Conservation (phyloP, 2,888 invertebrate genomes). For the Cloeon dipterum region DNA sequence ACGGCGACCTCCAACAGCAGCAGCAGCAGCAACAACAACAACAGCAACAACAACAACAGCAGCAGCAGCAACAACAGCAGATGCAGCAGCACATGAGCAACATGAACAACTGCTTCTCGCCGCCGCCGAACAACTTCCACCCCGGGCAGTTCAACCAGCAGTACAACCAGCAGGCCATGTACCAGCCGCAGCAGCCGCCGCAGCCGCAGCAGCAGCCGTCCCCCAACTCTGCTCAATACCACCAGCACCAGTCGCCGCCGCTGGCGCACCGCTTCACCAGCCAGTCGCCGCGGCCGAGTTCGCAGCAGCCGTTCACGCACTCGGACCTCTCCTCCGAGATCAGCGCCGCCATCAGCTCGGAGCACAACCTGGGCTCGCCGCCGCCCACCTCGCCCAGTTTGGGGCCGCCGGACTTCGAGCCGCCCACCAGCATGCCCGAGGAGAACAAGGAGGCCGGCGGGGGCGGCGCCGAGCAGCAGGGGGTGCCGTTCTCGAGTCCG, state of each 20-base stretch:
- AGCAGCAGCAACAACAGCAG: too few relatives aligned
- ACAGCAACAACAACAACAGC: too few relatives aligned
- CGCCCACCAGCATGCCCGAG: conserved; percentile 31
- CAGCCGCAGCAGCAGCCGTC: conserved; percentile 13
- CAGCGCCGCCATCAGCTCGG: conserved; percentile 51
- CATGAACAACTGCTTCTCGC: conserved; percentile 23
- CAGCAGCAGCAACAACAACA: too few relatives aligned
- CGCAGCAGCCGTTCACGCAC: conserved; percentile 27
- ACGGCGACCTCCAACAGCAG: too few relatives aligned
- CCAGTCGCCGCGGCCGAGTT: conserved; percentile 24
- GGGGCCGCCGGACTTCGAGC: conserved; percentile 49
- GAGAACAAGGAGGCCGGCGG: conserved; percentile 11
- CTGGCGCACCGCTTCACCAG: conserved; percentile 20
- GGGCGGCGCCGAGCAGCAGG: conserved; percentile 6
- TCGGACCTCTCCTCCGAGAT: conserved; percentile 55
- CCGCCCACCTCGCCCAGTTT: conserved; percentile 42
- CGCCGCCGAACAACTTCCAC: conserved; percentile 23
- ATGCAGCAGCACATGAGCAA: not conserved
- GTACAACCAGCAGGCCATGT: conserved; percentile 11
- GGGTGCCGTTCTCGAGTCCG: conserved; percentile 25
- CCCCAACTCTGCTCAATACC: conserved; percentile 9
- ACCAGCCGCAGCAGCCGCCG: conserved; percentile 11
- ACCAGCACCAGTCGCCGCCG: conserved; percentile 18
- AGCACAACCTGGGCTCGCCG: conserved; percentile 34
- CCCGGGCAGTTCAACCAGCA: conserved; percentile 12